Evolutionary conservation across 2,113 vertebrate species (phyloP), one percentile per base, ranked within the genome.

Genomic region (Lamprologus tigripictilis): DNA sequence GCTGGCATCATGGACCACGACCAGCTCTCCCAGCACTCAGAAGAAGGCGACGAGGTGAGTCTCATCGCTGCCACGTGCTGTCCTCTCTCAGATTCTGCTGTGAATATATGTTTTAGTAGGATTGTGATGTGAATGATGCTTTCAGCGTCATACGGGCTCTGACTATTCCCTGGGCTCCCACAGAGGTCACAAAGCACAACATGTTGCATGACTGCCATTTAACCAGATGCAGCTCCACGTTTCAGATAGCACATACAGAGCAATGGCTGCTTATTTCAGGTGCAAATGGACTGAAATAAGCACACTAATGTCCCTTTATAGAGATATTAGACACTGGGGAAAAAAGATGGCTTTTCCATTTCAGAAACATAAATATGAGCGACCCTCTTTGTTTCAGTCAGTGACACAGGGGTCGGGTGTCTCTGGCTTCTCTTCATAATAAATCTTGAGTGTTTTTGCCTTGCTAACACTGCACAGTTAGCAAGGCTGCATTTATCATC

Each of bases 1-100:
- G 98, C 99, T 91, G 98, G 99, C 96, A 99, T 99, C 96, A 98
- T 99, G 95, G 98, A 99, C 92, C 98, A 99, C 86, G 99, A 99
- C 97, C 98, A 99, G 94, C 97, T 99, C 87, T 99, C 98, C 55
- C 98, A 98, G 93, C 98, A 99, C 94, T 99, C 98, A 4, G 99
- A 99, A 94, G 98, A 99, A 66, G 97, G 97, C 49, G 98, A 99
- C 51, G 98, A 99, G 97, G 99, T 99, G 95, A 97, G 97, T 21
- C 8, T 6, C 51, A n/a, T 33, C 54, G 3, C 12, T 40, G 8
- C 19, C 3, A 5, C 6, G 0, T 78, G 19, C 23, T 19, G 4
- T 19, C 23, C 16, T 49, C 42, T 8, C 42, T 31, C 42, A 19
- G 14, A 28, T 12, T 26, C 14, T 76, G 21, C 14, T 76, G 0